A percentile compares a stretch with the other conserved stretches of the same genome.
Evolutionary conservation across 2,113 vertebrate genomes (phyloP).

Genomic region (Gadus macrocephalus): DNA sequence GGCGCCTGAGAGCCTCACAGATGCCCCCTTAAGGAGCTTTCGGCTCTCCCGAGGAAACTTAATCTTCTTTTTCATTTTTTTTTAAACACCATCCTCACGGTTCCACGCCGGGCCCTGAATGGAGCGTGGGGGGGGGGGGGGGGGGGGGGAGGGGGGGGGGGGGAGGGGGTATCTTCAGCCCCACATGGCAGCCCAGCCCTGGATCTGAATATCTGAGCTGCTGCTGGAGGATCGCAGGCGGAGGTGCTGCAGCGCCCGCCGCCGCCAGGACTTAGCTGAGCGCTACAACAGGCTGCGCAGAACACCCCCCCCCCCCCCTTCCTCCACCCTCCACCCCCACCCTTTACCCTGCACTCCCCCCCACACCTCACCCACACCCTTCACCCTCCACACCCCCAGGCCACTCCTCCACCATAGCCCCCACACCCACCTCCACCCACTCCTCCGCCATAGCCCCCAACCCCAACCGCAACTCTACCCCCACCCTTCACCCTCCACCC

Average conservation of each 20-base stretch:
- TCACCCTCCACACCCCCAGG: too few relatives aligned
- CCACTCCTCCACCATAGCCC: background rate
- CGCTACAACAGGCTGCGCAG: slow-evolving; percentile 58
- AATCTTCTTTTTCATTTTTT: slow-evolving; percentile 75
- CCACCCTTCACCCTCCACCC: too few relatives aligned
- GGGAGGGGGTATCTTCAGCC: slow-evolving; percentile 68
- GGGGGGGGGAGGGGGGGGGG: slow-evolving; percentile 45
- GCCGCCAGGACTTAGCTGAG: slow-evolving; percentile 70
- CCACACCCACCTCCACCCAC: slow-evolving; percentile 37
- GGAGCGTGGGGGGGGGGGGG: slow-evolving; percentile 41
- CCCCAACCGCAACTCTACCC: too few relatives aligned
- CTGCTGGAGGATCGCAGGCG: slow-evolving; percentile 40
- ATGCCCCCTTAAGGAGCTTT: slow-evolving; percentile 80
- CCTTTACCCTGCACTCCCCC: slow-evolving; percentile 10
- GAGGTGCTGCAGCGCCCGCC: slow-evolving; percentile 56
- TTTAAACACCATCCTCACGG: slow-evolving; percentile 69
- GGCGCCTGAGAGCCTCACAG: slow-evolving; percentile 73
- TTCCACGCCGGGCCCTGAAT: slow-evolving; percentile 67
- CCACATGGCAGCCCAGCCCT: slow-evolving; percentile 72
- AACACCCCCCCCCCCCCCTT: slow-evolving; percentile 54
- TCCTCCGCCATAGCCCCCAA: too few relatives aligned
- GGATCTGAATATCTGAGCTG: slow-evolving; percentile 75
- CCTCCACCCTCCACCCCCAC: slow-evolving; percentile 32
- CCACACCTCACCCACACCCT: too few relatives aligned
- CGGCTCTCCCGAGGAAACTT: slow-evolving; percentile 75